These are phyloP conservation scores for Pelusios castaneus DNA, from an alignment of 2,113 vertebrate species.

Conservation along the genomic window DNA sequence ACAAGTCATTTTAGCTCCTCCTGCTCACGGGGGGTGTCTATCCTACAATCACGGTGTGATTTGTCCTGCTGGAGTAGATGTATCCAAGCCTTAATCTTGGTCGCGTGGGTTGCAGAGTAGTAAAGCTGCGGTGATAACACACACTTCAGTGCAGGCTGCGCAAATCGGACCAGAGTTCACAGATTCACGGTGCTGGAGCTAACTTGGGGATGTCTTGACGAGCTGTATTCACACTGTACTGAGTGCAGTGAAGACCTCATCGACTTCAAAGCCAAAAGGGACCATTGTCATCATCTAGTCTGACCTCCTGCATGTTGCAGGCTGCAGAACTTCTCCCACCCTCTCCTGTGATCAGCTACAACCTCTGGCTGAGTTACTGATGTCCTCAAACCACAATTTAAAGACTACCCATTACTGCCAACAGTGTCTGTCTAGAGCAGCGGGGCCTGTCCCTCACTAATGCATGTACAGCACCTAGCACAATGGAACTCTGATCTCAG, in stretches of 20 bases:
- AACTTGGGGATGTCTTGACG: too few species aligned
- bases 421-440: not conserved
- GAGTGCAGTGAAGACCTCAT: not conserved
- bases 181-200: not conserved
- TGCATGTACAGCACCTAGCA: not conserved
- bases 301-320: not conserved
- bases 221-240: not conserved
- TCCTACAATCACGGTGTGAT: not conserved
- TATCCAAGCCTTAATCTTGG: not conserved
- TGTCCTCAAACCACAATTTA: not conserved
- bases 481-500: not conserved
- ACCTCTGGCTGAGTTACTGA: not conserved
- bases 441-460: not conserved
- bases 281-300: too few species aligned
- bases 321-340: not conserved
- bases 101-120: not conserved
- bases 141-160: not conserved
- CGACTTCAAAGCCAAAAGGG: too few species aligned
- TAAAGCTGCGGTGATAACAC: too few species aligned
- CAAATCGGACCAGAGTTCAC: not conserved
- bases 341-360: too few species aligned
- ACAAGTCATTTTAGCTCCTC: not conserved
- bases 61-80: not conserved
- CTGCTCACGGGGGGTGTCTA: not conserved
- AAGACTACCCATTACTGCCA: not conserved